phyloP scores from a whole-genome alignment of 1,140 invertebrate species.

The Meloidogyne exigua region DNA sequence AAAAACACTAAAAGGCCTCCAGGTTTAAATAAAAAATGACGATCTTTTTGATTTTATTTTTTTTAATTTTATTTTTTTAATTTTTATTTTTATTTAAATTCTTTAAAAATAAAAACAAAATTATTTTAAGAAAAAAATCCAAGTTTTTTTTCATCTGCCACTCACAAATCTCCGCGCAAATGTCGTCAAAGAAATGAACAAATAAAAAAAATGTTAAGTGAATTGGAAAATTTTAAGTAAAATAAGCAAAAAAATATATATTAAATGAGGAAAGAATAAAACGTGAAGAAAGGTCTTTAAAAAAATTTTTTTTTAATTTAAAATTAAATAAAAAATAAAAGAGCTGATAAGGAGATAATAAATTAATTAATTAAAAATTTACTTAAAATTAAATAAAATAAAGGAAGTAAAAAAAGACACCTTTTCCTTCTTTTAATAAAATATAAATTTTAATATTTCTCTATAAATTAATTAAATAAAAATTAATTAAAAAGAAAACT shows the following conservation, averaged over 20 bases:
- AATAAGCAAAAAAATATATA: background rate
- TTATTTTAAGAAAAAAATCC: background rate
- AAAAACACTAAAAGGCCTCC: no score
- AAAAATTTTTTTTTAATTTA: background rate
- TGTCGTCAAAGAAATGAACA: constrained; percentile 2
- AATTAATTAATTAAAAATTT: no score
- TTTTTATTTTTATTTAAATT: background rate
- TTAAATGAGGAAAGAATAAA: background rate
- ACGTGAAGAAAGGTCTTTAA: no score
- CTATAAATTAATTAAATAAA: background rate
- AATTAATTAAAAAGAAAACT: no score
- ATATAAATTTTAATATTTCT: background rate
- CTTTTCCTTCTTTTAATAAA: no score
- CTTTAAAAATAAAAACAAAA: background rate
- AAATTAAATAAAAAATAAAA: no score
- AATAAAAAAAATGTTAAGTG: background rate
- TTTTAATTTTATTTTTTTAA: background rate
- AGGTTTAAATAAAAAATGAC: no score
- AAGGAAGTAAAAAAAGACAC: no score
- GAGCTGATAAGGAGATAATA: no score
- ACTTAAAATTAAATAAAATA: no score
- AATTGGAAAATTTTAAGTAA: constrained; percentile 5
- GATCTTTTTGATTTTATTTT: no score
- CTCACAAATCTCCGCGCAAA: background rate
- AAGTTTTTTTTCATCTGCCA: background rate